phyloP scores from a whole-genome alignment of 2,797 vertebrate genomes.

The Acestrorhynchus altus region DNA sequence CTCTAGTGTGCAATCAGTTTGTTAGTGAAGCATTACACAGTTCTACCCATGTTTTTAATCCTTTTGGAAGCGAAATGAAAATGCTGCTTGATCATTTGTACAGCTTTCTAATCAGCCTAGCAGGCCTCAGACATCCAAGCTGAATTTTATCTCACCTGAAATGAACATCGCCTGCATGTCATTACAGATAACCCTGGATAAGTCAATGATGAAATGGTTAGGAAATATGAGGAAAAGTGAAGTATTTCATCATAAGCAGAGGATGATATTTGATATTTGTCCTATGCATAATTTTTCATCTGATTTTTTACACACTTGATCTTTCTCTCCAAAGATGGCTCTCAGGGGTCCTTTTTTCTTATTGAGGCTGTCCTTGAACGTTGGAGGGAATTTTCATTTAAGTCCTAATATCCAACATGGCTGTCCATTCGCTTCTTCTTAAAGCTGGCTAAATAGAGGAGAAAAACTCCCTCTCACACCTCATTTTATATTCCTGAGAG shows the following conservation, averaged over 20 bases:
- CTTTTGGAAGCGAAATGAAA: neutral
- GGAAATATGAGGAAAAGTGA: conserved; percentile 38
- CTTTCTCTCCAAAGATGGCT: conserved; percentile 30
- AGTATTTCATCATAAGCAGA: conserved; percentile 49
- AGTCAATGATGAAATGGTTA: conserved; percentile 52
- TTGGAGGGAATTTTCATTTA: conserved; percentile 49
- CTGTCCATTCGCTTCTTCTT: conserved; percentile 28
- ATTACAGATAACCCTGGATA: conserved; percentile 45
- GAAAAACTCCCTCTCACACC: conserved; percentile 43
- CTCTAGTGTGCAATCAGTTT: conserved; percentile 1
- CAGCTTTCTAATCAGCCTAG: neutral
- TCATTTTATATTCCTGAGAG: conserved; percentile 48
- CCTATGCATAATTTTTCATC: conserved; percentile 43
- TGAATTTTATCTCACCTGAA: conserved; percentile 43
- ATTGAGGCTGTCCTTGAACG: conserved; percentile 55
- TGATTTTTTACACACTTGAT: conserved; percentile 56
- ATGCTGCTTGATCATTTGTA: neutral
- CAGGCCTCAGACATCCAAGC: conserved; percentile 16
- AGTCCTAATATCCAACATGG: conserved; percentile 50
- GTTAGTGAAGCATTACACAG: neutral
- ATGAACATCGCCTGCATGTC: conserved; percentile 36
- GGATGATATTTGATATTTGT: conserved; percentile 52
- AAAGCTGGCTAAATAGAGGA: conserved; percentile 43
- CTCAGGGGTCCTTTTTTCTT: conserved; percentile 34
- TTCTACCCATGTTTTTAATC: conserved; percentile 1